Evolutionary conservation across 2,888 invertebrate species (phyloP), one percentile per base, ranked within the genome.

Genomic region (Phorcus lineatus): DNA sequence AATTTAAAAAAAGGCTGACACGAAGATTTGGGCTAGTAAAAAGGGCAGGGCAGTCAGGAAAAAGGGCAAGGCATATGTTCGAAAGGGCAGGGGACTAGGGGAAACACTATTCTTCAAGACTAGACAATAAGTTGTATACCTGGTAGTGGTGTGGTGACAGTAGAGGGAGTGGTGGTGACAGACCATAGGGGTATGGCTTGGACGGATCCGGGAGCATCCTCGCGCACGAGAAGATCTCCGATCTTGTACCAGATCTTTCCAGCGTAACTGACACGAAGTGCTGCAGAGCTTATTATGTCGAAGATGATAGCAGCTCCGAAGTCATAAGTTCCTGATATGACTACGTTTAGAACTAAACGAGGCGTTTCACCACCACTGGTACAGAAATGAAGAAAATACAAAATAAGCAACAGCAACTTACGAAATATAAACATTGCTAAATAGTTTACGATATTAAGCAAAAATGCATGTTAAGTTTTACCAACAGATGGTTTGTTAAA

Each of bases 271-370:
- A 70, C n/a, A 22, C 47, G 19, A 11, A 70, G 17, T 2, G 70
- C 78, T n/a, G 67, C 28, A 4, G 19, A 28, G 70, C 47, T 54
- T 2, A 78, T 67, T 36, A 78, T 53, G 70, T 78, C 78, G 54
- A 53, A 78, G 17, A 78, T 52, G 4, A 78, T 16, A 7, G 67
- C 11, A 3, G 54, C 66, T 13, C 78, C 78, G 22, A 67, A 67
- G 70, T 78, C 78, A 19, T 54, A 36, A 7, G 78, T 78, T 7
- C 78, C 78, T 16, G 62, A 24, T 13, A 78, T 31, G 19, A 78
- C 19, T 22, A 78, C 70, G 67, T 78, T 53, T 7, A 70, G 70
- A 53, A 52, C 31, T 31, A 78, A n/a, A 54, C 52, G 31, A 7
- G 67, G 67, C 13, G 16, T 53, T 17, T 28, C 17, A n/a, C 36